phyloP scores from a whole-genome alignment of 2,113 vertebrate genomes.

The Ardeotis arabs region DNA sequence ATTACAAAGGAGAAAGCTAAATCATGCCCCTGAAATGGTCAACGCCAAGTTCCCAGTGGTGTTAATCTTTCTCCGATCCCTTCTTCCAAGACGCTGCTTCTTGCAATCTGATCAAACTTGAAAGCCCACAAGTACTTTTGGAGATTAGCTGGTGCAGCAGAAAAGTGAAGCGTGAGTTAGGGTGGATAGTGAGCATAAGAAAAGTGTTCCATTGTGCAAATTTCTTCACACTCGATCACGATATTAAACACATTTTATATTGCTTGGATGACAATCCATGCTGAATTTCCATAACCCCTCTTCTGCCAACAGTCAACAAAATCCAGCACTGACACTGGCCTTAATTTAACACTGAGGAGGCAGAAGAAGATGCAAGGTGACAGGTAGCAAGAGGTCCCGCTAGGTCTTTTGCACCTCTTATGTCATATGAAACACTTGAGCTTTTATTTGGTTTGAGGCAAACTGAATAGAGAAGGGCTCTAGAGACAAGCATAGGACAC shows the following conservation, averaged over 20 bases:
- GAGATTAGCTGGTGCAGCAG: slow-evolving; percentile 16
- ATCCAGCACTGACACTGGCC: background rate
- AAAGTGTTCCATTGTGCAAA: background rate
- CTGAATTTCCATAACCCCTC: background rate
- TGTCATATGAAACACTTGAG: background rate
- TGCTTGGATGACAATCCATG: background rate
- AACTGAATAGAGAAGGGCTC: background rate
- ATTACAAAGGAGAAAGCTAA: slow-evolving; percentile 29
- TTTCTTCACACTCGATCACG: background rate
- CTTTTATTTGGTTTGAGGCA: background rate
- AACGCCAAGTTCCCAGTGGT: background rate
- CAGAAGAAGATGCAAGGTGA: background rate
- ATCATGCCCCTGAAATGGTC: background rate
- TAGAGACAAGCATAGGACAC: background rate
- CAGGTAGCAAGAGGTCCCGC: background rate
- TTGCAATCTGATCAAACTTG: slow-evolving; percentile 31
- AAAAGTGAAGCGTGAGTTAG: background rate
- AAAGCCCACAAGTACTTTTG: slow-evolving; percentile 18
- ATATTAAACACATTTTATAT: background rate
- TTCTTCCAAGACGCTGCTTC: slow-evolving; percentile 24
- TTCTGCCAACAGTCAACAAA: background rate
- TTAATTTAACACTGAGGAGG: background rate
- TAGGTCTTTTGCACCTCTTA: background rate
- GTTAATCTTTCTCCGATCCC: slow-evolving; percentile 19
- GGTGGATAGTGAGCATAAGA: background rate